phyloP scores from a whole-genome alignment of 2,888 invertebrate species.

The Dicroscelio sp. region DNA sequence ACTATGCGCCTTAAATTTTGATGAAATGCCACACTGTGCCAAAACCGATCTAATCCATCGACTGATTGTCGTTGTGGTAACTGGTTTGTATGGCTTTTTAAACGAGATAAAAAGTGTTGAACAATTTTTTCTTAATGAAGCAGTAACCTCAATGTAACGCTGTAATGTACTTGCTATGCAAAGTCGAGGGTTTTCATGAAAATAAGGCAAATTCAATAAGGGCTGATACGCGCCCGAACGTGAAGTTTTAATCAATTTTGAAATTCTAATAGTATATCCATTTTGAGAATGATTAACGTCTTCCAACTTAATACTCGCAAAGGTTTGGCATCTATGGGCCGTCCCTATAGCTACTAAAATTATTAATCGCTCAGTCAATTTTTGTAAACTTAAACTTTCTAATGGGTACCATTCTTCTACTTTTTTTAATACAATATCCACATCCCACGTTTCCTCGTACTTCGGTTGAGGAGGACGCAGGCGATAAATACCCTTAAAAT shows the following conservation, averaged over 20 bases:
- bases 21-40: neutral
- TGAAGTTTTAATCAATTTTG: conserved; percentile 7
- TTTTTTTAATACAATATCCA: conserved; percentile 10
- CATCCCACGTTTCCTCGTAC: conserved; percentile 56
- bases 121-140: neutral
- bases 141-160: neutral
- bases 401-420: conserved; percentile 25
- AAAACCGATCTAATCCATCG: neutral
- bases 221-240: conserved; percentile 10
- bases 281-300: neutral
- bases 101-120: neutral
- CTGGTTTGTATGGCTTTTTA: neutral
- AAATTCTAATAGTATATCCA: conserved; percentile 2
- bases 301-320: neutral
- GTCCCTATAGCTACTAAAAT: conserved; percentile 32
- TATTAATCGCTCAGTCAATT: neutral
- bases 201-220: neutral
- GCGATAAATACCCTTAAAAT: conserved; percentile 42
- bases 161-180: too few species aligned
- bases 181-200: conserved; percentile 15
- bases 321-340: conserved; percentile 17
- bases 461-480: conserved; percentile 49
- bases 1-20: neutral
- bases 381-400: neutral
- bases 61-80: conserved; percentile 1